A percentile compares a stretch with the other conserved stretches of the same genome.
These are phyloP conservation scores for Carterocephalus palaemon DNA, from an alignment of 2,888 invertebrate species.

Conservation along the genomic window DNA sequence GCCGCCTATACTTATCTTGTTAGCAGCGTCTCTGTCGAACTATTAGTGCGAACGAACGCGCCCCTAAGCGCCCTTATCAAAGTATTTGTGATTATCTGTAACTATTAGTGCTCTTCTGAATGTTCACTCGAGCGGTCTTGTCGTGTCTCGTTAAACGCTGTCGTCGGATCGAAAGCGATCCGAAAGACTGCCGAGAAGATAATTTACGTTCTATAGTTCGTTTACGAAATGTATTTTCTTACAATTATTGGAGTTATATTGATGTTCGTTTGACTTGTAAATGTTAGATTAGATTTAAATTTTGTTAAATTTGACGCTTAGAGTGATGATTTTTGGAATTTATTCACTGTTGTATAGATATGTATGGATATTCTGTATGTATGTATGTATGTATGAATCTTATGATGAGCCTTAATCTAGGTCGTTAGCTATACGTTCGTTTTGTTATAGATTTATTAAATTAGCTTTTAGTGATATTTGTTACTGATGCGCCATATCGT, in stretches of 20 bases:
- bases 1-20: constrained; percentile 41
- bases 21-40: constrained; percentile 38
- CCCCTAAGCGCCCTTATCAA: constrained; percentile 40
- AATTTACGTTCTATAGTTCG: constrained; percentile 37
- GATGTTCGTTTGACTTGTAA: constrained; percentile 54
- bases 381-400: constrained; percentile 53
- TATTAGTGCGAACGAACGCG: constrained; percentile 37
- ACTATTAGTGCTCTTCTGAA: constrained; percentile 59
- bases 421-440: constrained; percentile 63
- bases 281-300: constrained; percentile 60
- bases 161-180: constrained; percentile 43
- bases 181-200: constrained; percentile 50
- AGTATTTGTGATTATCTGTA: constrained; percentile 55
- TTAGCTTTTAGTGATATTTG: constrained; percentile 49
- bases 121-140: constrained; percentile 38
- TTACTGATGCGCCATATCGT: constrained; percentile 52
- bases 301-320: constrained; percentile 69
- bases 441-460: constrained; percentile 53
- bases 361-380: constrained; percentile 44
- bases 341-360: constrained; percentile 74
- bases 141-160: constrained; percentile 41
- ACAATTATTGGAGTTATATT: constrained; percentile 37
- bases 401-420: constrained; percentile 66
- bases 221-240: constrained; percentile 30
- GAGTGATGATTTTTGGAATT: constrained; percentile 62